These are phyloP conservation scores for Bufotes viridis DNA, from an alignment of 2,797 vertebrate species.

Conservation along the genomic window DNA sequence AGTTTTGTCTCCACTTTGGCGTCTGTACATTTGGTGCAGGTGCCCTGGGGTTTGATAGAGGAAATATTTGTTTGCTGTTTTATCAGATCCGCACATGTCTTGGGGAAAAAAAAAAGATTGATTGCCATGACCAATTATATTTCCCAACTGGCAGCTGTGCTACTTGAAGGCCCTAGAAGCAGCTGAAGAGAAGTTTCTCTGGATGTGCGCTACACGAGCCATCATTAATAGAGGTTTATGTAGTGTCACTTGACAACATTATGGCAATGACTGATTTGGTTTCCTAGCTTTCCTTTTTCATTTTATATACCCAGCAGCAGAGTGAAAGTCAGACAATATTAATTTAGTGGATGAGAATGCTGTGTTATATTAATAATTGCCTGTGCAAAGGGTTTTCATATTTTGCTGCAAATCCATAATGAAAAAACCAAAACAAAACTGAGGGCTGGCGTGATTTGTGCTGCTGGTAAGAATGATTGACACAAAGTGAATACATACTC, in stretches of 20 bases:
- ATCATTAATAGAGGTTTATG: conserved; percentile 5
- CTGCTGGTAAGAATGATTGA: conserved; percentile 65
- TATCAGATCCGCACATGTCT: conserved; percentile 1
- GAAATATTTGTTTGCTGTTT: neutral
- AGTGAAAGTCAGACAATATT: neutral
- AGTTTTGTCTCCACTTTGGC: neutral
- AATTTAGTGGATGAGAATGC: neutral
- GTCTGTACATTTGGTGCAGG: neutral
- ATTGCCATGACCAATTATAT: conserved; percentile 26
- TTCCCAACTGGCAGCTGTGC: conserved; percentile 36
- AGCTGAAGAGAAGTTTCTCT: conserved; percentile 31
- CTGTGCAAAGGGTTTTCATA: conserved; percentile 54
- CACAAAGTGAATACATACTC: conserved; percentile 68
- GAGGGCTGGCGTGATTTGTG: conserved; percentile 63
- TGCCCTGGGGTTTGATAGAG: neutral
- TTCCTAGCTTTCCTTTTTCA: neutral
- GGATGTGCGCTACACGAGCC: conserved; percentile 12
- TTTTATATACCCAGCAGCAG: neutral
- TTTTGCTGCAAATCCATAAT: conserved; percentile 65
- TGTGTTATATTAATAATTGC: neutral
- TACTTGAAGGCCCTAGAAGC: conserved; percentile 28
- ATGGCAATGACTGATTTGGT: neutral
- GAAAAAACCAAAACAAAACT: conserved; percentile 64
- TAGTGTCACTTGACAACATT: neutral
- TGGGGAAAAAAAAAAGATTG: neutral